Percentiles rank a stretch among this genome's conserved stretches.
phyloP scores from a whole-genome alignment of 1,140 invertebrate genomes.

The Tetramorium alpestre region DNA sequence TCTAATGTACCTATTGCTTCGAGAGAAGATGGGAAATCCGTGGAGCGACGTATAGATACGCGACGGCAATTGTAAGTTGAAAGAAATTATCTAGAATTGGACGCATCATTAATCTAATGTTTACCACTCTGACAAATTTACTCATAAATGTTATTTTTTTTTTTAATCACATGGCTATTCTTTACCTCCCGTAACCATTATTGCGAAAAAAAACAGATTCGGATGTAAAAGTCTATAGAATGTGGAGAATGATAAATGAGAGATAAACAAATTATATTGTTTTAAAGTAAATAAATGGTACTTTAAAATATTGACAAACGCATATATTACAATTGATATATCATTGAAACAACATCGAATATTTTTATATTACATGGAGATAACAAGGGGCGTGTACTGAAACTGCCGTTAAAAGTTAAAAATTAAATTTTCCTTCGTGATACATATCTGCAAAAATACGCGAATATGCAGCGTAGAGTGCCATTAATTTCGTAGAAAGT shows the following conservation, averaged over 20 bases:
- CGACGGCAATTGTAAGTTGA: background rate
- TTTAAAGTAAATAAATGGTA: background rate
- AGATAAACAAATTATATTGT: background rate
- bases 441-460: background rate
- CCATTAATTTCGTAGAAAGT: background rate
- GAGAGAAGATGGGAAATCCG: background rate
- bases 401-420: background rate
- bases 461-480: background rate
- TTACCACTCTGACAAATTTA: background rate
- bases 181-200: background rate
- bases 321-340: background rate
- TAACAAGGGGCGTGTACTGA: background rate
- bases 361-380: background rate
- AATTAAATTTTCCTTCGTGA: background rate
- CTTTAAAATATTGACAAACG: background rate
- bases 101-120: background rate
- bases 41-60: background rate
- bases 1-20: slow-evolving; percentile 1
- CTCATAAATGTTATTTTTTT: background rate
- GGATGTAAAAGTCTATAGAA: background rate
- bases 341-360: background rate
- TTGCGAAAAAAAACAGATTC: background rate
- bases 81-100: background rate
- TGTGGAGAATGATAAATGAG: background rate
- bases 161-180: background rate